Evolutionary conservation across 2,888 invertebrate species (phyloP).

Genomic region (Embidobia sp.): DNA sequence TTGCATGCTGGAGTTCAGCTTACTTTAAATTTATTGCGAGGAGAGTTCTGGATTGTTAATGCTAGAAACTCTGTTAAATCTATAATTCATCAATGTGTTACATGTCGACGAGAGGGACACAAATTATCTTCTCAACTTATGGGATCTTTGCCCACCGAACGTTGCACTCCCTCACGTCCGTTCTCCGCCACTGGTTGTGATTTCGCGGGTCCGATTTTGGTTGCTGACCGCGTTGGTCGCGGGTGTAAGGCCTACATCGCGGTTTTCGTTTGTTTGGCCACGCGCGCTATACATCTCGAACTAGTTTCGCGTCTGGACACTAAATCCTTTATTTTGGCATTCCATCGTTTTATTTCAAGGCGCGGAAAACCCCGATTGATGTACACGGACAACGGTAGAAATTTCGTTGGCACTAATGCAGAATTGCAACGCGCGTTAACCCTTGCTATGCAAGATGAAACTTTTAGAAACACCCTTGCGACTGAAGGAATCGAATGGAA

Average conservation of each 20-base stretch:
- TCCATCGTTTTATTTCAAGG: not conserved
- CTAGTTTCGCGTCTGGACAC: not conserved
- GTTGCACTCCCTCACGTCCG: not conserved
- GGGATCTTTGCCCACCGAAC: not conserved
- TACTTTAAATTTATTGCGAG: not conserved
- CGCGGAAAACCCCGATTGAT: not conserved
- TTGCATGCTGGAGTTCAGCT: not conserved
- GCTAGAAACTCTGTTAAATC: not conserved
- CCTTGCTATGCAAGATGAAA: not conserved
- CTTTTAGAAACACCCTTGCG: not conserved
- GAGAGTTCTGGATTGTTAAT: conserved; percentile 1
- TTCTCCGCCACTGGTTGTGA: not conserved
- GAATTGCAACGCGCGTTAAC: not conserved
- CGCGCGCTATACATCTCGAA: not conserved
- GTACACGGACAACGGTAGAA: not conserved
- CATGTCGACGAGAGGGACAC: not conserved
- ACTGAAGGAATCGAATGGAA: not conserved
- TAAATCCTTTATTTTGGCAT: no score
- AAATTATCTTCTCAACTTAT: not conserved
- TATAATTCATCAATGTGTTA: not conserved
- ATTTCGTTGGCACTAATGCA: not conserved
- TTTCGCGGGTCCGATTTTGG: not conserved
- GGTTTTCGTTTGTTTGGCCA: not conserved
- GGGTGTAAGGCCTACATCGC: conserved; percentile 1
- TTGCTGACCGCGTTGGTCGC: no score